phyloP scores from a whole-genome alignment of 2,888 invertebrate species.

The Amblyjoppa proteus region DNA sequence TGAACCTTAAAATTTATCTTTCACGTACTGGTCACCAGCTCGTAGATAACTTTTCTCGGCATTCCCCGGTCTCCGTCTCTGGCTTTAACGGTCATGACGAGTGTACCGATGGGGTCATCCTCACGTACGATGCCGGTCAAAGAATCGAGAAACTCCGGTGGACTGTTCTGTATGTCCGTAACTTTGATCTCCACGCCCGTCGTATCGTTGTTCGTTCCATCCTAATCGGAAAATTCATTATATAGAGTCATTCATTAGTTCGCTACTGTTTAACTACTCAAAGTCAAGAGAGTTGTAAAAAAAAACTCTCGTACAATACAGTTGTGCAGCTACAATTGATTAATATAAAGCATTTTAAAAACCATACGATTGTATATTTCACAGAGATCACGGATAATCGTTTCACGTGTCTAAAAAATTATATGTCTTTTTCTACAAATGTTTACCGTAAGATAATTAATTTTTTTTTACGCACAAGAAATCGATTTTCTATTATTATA shows the following conservation, averaged over 20 bases:
- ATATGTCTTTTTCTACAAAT: background rate
- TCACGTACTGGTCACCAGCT: constrained; percentile 92
- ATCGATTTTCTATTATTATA: background rate
- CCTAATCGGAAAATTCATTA: constrained; percentile 85
- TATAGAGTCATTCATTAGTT: constrained; percentile 32
- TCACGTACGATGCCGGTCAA: constrained; percentile 92
- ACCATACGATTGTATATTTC: background rate
- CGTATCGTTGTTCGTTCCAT: constrained; percentile 91
- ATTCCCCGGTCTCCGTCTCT: constrained; percentile 94
- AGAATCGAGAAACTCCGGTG: constrained; percentile 93
- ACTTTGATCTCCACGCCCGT: constrained; percentile 92
- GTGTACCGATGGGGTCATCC: constrained; percentile 93
- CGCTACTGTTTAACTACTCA: background rate
- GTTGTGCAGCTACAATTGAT: background rate
- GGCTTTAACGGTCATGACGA: constrained; percentile 92
- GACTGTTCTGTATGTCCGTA: constrained; percentile 94
- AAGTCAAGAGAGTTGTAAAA: background rate
- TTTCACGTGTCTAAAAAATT: no score
- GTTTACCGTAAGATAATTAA: background rate
- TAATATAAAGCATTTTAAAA: no score
- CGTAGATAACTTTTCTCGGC: constrained; percentile 92
- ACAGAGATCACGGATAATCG: background rate
- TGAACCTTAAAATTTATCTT: constrained; percentile 6
- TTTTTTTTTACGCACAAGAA: background rate
- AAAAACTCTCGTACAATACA: background rate